Conservation (phyloP, 2,113 vertebrate genomes). For the Colinus virginianus region DNA sequence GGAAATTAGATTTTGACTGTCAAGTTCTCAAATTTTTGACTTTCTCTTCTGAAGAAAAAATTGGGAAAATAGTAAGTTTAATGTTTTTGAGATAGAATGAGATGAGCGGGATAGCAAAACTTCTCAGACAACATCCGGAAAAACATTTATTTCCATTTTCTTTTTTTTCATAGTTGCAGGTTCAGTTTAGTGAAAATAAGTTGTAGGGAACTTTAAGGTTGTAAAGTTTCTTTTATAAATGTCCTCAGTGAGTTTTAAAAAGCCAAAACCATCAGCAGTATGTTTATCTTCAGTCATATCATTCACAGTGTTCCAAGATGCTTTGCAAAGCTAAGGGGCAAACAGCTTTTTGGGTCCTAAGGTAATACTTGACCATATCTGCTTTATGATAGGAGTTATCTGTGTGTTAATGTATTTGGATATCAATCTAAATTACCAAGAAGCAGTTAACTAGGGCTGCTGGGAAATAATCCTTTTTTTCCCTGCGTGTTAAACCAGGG, state of each 20-base stretch:
- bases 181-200: neutral
- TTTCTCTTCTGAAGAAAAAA: neutral
- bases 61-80: neutral
- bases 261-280: neutral
- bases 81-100: neutral
- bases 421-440: neutral
- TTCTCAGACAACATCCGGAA: neutral
- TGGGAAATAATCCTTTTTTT: neutral
- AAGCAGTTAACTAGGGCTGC: neutral
- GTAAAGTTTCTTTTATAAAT: neutral
- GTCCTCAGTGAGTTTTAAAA: neutral
- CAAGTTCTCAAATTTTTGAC: neutral
- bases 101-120: neutral
- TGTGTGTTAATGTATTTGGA: neutral
- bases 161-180: neutral
- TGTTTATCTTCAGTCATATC: neutral
- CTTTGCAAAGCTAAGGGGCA: neutral
- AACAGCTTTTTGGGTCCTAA: neutral
- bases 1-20: neutral
- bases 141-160: neutral
- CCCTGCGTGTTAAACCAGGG: neutral
- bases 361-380: neutral
- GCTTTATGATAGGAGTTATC: neutral
- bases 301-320: neutral
- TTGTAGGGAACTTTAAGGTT: neutral